A percentile compares a stretch with the other conserved stretches of the same genome.
Conservation (phyloP, 1,140 invertebrate species). For the Drosophila aff. region DNA sequence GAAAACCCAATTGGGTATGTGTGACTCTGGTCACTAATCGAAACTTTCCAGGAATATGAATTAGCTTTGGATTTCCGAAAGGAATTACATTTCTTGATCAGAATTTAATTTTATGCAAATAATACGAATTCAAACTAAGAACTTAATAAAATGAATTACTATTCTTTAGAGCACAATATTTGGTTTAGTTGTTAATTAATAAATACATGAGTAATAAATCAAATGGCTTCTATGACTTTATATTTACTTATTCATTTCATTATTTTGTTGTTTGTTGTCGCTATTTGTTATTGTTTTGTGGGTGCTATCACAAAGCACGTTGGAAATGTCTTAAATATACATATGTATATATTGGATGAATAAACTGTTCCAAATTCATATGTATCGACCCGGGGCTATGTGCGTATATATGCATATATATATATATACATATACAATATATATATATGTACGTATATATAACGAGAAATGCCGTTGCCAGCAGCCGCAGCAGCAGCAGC, state of each 20-base stretch:
- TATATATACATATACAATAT: not conserved
- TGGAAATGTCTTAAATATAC: conserved; percentile 47
- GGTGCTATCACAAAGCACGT: conserved; percentile 46
- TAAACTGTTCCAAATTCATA: conserved; percentile 45
- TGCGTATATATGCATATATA: conserved; percentile 19
- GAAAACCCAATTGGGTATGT: conserved; percentile 7
- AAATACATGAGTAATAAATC: not conserved
- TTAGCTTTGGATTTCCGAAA: not conserved
- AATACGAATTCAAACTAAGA: not conserved
- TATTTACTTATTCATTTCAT: conserved; percentile 27
- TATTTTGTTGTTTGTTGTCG: conserved; percentile 39
- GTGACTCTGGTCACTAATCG: not conserved
- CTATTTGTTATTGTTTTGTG: conserved; percentile 21
- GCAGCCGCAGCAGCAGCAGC: conserved; percentile 62
- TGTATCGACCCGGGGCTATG: conserved; percentile 33
- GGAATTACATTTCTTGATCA: not conserved
- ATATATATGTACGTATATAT: conserved; percentile 33
- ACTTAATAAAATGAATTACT: not conserved
- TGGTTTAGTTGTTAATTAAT: not conserved
- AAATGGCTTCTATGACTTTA: not conserved
- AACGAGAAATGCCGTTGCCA: conserved; percentile 63
- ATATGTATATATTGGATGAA: conserved; percentile 46
- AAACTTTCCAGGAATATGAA: conserved; percentile 4
- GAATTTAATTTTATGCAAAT: not conserved
- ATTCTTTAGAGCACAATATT: not conserved